Percentiles rank a stretch among this genome's conserved stretches.
Evolutionary conservation across 2,113 vertebrate species (phyloP).

Genomic region (Channa argus): DNA sequence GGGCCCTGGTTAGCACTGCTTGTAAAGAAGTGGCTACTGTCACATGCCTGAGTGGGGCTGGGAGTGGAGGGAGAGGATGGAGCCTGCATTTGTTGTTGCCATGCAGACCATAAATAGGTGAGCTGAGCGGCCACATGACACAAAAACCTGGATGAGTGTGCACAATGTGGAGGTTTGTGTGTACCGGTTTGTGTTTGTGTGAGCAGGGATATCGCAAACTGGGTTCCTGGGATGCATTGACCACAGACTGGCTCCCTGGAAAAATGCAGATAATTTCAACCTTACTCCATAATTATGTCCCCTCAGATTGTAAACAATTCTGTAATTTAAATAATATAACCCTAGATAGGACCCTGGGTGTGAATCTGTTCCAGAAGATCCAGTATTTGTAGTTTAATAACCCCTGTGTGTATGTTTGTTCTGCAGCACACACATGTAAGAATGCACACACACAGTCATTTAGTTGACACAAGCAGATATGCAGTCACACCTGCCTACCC

Average conservation of each 20-base stretch:
- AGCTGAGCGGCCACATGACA: conserved; percentile 11
- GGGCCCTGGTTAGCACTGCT: conserved; percentile 6
- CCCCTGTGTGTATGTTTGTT: not conserved
- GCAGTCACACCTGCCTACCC: conserved; percentile 53
- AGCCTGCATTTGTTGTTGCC: conserved; percentile 50
- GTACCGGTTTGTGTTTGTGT: not conserved
- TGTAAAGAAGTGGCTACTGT: conserved; percentile 29
- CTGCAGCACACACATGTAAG: not conserved
- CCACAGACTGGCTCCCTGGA: too few relatives aligned
- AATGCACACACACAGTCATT: conserved; percentile 7
- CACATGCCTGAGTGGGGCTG: conserved; percentile 67
- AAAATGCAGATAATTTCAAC: too few relatives aligned
- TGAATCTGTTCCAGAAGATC: not conserved
- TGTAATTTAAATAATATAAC: not conserved
- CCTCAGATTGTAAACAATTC: not conserved
- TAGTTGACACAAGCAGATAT: conserved; percentile 44
- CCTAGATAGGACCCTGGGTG: not conserved
- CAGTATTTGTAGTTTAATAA: too few relatives aligned
- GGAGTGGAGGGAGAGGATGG: conserved; percentile 48
- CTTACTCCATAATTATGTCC: not conserved
- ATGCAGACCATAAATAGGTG: conserved; percentile 47
- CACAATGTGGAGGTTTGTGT: not conserved
- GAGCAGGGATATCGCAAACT: not conserved
- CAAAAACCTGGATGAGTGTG: conserved; percentile 4
- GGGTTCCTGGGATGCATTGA: too few relatives aligned